Base-by-base conservation (phyloP, 2,888 invertebrate species). In the Cephonodes hylas region DNA sequence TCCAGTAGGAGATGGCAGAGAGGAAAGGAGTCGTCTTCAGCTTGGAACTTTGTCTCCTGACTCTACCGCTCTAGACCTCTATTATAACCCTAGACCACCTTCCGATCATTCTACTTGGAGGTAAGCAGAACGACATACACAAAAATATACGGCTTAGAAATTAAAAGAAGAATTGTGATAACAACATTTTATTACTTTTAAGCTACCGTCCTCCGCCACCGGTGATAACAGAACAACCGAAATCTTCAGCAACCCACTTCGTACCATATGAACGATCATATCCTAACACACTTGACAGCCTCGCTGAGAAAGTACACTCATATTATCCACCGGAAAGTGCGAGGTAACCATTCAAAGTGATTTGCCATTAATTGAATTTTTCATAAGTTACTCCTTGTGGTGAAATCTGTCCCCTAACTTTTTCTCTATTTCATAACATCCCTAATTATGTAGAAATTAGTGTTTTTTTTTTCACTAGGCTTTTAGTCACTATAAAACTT, bases 251-350 rank as follows among this genome's bases (percentile, higher is more conserved):
- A 62, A 96, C 97, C 70, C 91, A 97, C 79, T 97, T 97, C 86
- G 97, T 97, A 66, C 97, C 97, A 5, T 98, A 97, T 86, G 97
- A 97, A 81, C 94, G 97, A 66, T 95, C 94, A 3, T 96, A 96
- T 81, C 96, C 97, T 1, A 97, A 97, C 58, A 98, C 98, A 0
- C 87, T 98, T 70, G 98, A 98, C 83, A 97, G 97, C 77, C 93
- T 98, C 61, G 97, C 98, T 4, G 98, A 98, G 85, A 97, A 97
- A 89, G 97, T 98, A 62, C 98, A 98, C 85, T 96, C 97, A 60
- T 97, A 97, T 86, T 96, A 97, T 80, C 91, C 91, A 18, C 77
- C 85, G 42, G 92, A 91, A 20, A 87, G 80, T 75, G 84, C 85
- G 72, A 86, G 91, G 85, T 91, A 72, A 74, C 70, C 0, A 38